phyloP scores from a whole-genome alignment of 2,888 invertebrate species.

The Temnothorax unifasciatus region DNA sequence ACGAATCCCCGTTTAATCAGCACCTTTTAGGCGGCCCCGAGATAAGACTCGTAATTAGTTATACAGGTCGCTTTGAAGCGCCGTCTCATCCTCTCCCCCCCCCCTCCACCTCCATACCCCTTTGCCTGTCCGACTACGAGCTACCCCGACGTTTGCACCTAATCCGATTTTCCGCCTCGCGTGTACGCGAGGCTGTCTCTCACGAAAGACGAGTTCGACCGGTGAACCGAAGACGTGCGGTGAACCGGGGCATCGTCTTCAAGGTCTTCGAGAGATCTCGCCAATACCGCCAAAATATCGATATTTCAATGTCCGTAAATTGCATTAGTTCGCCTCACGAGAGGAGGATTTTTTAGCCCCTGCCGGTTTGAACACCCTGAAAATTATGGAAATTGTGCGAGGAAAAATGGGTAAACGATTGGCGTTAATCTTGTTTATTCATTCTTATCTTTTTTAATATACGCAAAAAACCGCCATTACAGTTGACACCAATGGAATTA shows the following conservation, averaged over 20 bases:
- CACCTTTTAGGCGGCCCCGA: constrained; percentile 64
- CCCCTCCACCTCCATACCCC: background rate
- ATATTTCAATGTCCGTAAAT: constrained; percentile 29
- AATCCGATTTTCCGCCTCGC: constrained; percentile 75
- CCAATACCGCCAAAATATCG: constrained; percentile 40
- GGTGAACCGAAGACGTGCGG: constrained; percentile 51
- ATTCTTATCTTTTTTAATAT: background rate
- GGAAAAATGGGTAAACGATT: background rate
- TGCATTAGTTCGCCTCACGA: background rate
- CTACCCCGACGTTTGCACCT: constrained; percentile 64
- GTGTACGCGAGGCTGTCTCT: constrained; percentile 64
- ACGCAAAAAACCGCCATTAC: background rate
- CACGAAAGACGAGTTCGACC: constrained; percentile 60
- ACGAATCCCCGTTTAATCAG: constrained; percentile 72
- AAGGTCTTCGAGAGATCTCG: constrained; percentile 32
- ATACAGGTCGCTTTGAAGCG: constrained; percentile 72
- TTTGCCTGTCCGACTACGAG: constrained; percentile 45
- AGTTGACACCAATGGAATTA: background rate
- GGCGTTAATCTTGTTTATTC: background rate
- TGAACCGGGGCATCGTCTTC: constrained; percentile 47
- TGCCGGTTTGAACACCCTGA: background rate
- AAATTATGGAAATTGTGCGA: constrained; percentile 3
- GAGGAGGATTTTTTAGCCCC: background rate
- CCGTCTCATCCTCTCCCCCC: background rate
- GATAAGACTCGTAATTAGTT: constrained; percentile 75